These are phyloP conservation scores for Sus cebifrons DNA, from an alignment of 2,797 vertebrate genomes.

Conservation along the genomic window DNA sequence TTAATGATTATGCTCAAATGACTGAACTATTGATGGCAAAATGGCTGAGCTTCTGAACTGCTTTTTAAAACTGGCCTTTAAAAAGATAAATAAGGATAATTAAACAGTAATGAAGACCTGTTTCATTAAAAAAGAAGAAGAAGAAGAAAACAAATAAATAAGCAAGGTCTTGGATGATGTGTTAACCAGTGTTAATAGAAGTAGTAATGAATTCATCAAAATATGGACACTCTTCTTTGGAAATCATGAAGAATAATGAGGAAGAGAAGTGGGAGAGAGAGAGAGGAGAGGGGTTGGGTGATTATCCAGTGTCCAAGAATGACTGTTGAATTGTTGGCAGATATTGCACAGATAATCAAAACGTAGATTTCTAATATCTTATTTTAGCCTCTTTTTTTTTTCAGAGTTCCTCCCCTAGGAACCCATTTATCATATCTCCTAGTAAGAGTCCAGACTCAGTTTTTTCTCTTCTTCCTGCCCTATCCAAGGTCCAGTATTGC, in stretches of 20 bases:
- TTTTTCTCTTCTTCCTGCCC: background rate
- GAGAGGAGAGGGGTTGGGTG: background rate
- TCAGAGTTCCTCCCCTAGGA: background rate
- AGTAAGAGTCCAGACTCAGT: background rate
- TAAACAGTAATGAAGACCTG: slow-evolving; percentile 78
- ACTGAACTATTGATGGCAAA: slow-evolving; percentile 78
- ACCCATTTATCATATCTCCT: background rate
- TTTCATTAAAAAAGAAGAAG: slow-evolving; percentile 68
- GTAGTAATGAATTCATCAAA: slow-evolving; percentile 65
- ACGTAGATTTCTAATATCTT: background rate
- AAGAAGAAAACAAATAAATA: slow-evolving; percentile 73
- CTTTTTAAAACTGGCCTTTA: slow-evolving; percentile 82
- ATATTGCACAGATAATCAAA: background rate
- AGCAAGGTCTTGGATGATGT: slow-evolving; percentile 58
- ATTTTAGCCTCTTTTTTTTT: background rate
- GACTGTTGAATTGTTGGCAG: background rate
- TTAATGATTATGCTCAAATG: slow-evolving; percentile 76
- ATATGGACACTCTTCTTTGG: background rate
- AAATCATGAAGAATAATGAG: background rate
- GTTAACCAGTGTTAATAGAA: slow-evolving; percentile 65
- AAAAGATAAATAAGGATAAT: slow-evolving; percentile 85
- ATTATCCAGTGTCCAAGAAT: background rate
- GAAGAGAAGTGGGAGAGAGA: background rate
- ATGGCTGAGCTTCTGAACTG: slow-evolving; percentile 75
- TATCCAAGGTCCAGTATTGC: background rate